Base-by-base conservation (phyloP, 2,888 invertebrate genomes). In the Catocala nupta region DNA sequence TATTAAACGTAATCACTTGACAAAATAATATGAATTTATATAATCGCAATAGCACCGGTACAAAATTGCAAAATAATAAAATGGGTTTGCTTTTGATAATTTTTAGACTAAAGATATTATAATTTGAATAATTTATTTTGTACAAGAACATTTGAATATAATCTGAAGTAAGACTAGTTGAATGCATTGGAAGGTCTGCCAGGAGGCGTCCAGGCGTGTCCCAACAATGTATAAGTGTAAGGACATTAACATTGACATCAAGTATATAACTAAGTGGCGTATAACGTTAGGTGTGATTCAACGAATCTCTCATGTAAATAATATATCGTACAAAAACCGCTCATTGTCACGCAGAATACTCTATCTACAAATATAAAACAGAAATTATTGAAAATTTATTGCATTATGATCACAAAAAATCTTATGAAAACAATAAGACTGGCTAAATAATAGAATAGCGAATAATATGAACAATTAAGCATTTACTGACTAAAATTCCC, bases 311-410 rank as follows among this genome's bases (percentile, higher is more conserved):
- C 58, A 63, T 48, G 63, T 72, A 74, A 74, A 71, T 69, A 71
- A 74, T 69, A 63, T 74, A 67, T 65, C 65, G 66, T 74, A 75
- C 66, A 75, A 75, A 63, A 74, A 67, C 62, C 67, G 62, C 64
- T 43, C 71, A 63, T 74, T 65, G 57, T 55, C 71, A 69, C 51
- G 13, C 63, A 67, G 65, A 67, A 72, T 63, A 69, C 39, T 69
- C 69, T 72, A 67, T 54, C 66, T 68, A 75, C 63, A 75, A 69
- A 70, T 69, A 74, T 64, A 74, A 65, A 72, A 72, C 63, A 67
- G 63, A 72, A 74, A 62, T 71, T 63, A 65, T 64, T 66, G 42
- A 61, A 25, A 56, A 47, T 58, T 68, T 69, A 74, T 74, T 74
- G 71, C 59, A 61, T 64, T 63, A 8, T 65, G 54, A 65, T 74